Evolutionary conservation across 2,113 vertebrate genomes (phyloP).

Genomic region (Chinchilla lanigera): DNA sequence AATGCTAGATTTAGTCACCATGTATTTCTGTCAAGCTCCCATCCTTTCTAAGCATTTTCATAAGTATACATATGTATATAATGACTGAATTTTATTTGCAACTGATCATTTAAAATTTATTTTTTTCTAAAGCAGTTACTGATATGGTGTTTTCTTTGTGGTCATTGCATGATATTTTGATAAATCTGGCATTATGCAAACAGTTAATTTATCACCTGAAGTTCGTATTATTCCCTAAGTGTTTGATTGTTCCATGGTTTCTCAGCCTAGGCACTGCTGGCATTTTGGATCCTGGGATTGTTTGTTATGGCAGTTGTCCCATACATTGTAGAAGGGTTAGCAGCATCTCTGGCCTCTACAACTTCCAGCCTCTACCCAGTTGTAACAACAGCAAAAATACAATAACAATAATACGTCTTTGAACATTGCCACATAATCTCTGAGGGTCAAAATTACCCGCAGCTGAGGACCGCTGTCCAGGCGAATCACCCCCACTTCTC

Average conservation of each 20-base stretch:
- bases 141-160: background rate
- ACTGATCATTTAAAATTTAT: constrained; percentile 40
- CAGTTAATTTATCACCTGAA: background rate
- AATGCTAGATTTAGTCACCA: constrained; percentile 66
- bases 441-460: background rate
- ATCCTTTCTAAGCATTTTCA: constrained; percentile 56
- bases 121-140: constrained; percentile 39
- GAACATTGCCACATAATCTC: background rate
- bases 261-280: background rate
- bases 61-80: constrained; percentile 8
- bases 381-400: background rate
- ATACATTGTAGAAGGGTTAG: background rate
- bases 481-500: background rate
- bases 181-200: constrained; percentile 6
- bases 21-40: constrained; percentile 72
- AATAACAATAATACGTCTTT: background rate
- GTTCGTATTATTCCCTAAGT: background rate
- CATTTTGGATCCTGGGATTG: background rate
- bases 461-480: background rate
- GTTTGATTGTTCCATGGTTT: background rate
- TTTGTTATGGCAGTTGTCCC: background rate
- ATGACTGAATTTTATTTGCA: constrained; percentile 59
- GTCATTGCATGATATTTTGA: background rate
- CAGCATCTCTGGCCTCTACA: background rate
- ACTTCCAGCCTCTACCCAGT: background rate